These are phyloP conservation scores for Knipowitschia caucasica DNA, from an alignment of 2,797 vertebrate species.

Conservation along the genomic window DNA sequence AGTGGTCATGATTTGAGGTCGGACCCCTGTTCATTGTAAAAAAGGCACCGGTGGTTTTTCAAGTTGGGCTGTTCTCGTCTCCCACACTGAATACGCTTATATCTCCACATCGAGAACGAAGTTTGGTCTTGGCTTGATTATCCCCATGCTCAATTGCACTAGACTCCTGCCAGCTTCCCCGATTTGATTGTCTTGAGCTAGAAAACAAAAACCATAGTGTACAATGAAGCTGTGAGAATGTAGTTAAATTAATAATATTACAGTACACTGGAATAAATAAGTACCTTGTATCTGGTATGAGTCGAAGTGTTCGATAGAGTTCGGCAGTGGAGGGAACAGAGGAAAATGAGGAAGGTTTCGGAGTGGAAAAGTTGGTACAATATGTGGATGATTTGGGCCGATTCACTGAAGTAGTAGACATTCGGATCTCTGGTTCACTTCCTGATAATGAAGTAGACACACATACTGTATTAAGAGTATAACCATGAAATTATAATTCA, in stretches of 20 bases:
- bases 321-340: conserved; percentile 69
- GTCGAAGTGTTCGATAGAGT: conserved; percentile 72
- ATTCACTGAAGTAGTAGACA: conserved; percentile 50
- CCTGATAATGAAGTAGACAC: conserved; percentile 37
- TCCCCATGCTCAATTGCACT: conserved; percentile 41
- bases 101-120: conserved; percentile 39
- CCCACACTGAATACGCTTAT: conserved; percentile 65
- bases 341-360: conserved; percentile 46
- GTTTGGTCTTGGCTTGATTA: conserved; percentile 43
- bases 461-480: no score
- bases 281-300: conserved; percentile 73
- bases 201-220: background rate
- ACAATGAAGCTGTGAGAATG: background rate
- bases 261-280: background rate
- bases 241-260: background rate
- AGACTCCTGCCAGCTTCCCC: conserved; percentile 58
- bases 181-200: conserved; percentile 61
- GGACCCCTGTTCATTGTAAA: background rate
- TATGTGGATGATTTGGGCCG: conserved; percentile 49
- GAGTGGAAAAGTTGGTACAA: conserved; percentile 57
- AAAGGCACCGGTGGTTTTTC: conserved; percentile 36
- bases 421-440: conserved; percentile 71
- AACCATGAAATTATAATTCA: no score
- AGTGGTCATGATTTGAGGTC: conserved; percentile 7
- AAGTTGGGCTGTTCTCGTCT: conserved; percentile 60